Base-by-base conservation (phyloP, 2,888 invertebrate genomes). In the Petrolisthes manimaculis region DNA sequence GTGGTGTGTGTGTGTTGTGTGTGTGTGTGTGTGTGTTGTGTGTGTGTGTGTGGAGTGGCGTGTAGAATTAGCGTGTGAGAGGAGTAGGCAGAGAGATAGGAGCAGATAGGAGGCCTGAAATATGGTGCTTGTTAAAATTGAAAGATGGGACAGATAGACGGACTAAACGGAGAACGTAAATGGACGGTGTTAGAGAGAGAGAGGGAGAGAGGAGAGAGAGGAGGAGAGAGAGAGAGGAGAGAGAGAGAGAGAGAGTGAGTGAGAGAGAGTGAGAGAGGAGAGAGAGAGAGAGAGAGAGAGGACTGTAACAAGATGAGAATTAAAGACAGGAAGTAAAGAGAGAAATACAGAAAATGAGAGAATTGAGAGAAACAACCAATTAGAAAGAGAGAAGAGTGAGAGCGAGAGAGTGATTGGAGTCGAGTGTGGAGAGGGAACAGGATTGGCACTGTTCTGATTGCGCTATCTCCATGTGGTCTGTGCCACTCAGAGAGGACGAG, bases 401-500 rank as follows among this genome's bases (percentile, higher is more conserved):
- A 14, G 61, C 1, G 61, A 61, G 18, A 9, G 18, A 18, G 9
- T 14, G 61, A 18, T 61, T 9, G 61, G 61, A 61, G 61, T 61
- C 18, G 9, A 61, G 71, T 71, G 71, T 71, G 6, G 71, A 71
- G 71, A 71, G 21, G 71, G 71, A 71, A n/a, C 71, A 71, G 71
- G 71, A 71, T 21, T 71, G 71, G 21, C 71, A 71, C 71, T 71
- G 71, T 71, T 71, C 18, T 71, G 71, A 71, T 71, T 71, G 71
- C 21, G n/a, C 21, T 71, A 71, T 71, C 71, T 71, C 61, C 61
- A 9, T 21, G n/a, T 1, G 21, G 21, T 1, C 71, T 71, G 71
- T 71, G 71, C 18, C 71, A 71, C 71, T 71, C 71, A n/a, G n/a
- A 6, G 12, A 14, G 21, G 71, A 71, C 71, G 71, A 71, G 61